These are phyloP conservation scores for Sciurus vulgaris DNA, from an alignment of 2,797 vertebrate species.

Conservation along the genomic window DNA sequence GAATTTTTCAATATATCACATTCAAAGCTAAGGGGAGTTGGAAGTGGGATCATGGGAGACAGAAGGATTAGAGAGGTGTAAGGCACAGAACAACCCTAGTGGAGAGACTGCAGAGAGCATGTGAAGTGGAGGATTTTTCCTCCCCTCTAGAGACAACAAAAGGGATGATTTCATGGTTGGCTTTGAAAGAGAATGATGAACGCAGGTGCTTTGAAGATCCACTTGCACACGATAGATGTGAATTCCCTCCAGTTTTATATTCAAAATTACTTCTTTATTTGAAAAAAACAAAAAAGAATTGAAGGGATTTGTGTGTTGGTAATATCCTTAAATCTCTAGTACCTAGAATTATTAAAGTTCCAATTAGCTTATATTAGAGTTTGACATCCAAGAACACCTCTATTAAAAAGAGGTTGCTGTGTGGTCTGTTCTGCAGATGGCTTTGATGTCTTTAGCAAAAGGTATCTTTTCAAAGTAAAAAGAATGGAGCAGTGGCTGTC, in stretches of 20 bases:
- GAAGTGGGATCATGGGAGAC: background rate
- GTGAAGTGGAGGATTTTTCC: background rate
- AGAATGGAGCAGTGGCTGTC: constrained; percentile 69
- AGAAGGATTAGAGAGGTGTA: background rate
- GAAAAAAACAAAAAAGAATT: background rate
- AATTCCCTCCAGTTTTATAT: constrained; percentile 55
- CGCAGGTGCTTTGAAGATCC: background rate
- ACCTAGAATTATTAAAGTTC: constrained; percentile 63
- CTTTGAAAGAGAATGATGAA: constrained; percentile 27
- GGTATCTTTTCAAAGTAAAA: constrained; percentile 71
- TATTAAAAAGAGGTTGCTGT: constrained; percentile 46
- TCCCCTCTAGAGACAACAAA: background rate
- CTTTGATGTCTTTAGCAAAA: constrained; percentile 78
- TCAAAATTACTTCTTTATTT: constrained; percentile 62
- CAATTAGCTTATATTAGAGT: constrained; percentile 57
- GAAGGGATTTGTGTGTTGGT: background rate
- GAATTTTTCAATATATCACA: background rate
- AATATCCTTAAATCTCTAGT: background rate
- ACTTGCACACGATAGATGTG: background rate
- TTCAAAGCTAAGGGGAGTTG: background rate
- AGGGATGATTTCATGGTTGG: background rate
- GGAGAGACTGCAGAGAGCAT: background rate
- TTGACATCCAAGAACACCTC: constrained; percentile 44
- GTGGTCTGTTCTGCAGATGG: constrained; percentile 19
- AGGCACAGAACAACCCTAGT: background rate